Evolutionary conservation across 2,888 invertebrate genomes (phyloP).

Genomic region (Troides oblongomaculatus): DNA sequence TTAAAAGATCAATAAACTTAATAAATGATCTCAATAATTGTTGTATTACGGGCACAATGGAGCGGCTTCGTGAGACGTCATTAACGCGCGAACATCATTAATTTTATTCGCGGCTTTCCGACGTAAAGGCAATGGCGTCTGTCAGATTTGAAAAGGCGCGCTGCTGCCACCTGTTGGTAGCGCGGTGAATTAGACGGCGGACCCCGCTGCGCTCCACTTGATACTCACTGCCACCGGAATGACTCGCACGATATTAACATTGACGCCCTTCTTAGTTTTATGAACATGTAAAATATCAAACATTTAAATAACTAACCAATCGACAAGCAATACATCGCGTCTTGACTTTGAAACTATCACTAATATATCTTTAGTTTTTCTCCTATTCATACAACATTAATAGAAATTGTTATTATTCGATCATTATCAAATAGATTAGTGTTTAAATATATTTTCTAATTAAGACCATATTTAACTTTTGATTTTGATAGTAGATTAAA

Average conservation of each 20-base stretch:
- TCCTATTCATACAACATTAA: too few species aligned
- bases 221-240: constrained; percentile 71
- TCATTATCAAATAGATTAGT: too few species aligned
- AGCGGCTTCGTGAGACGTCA: constrained; percentile 79
- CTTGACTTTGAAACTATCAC: not conserved
- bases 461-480: too few species aligned
- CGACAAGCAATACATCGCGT: not conserved
- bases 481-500: too few species aligned
- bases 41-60: constrained; percentile 80
- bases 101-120: constrained; percentile 79
- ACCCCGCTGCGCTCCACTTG: constrained; percentile 73
- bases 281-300: constrained; percentile 13
- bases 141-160: constrained; percentile 77
- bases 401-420: too few species aligned
- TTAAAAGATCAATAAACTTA: constrained; percentile 81
- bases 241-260: constrained; percentile 54
- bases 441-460: too few species aligned
- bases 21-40: constrained; percentile 81
- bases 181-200: constrained; percentile 74
- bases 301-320: constrained; percentile 26
- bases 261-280: constrained; percentile 21
- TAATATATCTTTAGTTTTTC: too few species aligned
- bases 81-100: constrained; percentile 80
- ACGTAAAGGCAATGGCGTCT: constrained; percentile 78
- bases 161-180: constrained; percentile 79